Conservation (phyloP, 92 coral and sea anemone species). For the Desmophyllum pertusum region DNA sequence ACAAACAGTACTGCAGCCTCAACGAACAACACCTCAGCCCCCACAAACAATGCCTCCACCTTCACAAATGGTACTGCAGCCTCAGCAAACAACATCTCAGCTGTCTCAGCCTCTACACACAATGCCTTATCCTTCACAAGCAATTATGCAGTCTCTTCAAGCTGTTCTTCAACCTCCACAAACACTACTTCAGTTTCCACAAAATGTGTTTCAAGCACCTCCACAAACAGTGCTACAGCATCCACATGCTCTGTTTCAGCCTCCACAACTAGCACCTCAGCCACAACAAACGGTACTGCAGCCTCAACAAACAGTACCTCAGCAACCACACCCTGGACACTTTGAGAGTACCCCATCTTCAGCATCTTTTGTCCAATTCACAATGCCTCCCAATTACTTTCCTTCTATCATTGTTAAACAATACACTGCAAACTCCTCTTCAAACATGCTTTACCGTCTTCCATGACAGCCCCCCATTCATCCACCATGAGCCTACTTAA, state of each 20-base stretch:
- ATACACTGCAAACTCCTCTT: constrained; percentile 13
- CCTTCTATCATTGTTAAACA: constrained; percentile 23
- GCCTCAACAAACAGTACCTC: neutral
- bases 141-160: too few species aligned
- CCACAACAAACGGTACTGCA: neutral
- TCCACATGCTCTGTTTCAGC: constrained; percentile 1
- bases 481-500: constrained; percentile 26
- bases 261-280: neutral
- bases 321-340: constrained; percentile 1
- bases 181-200: neutral
- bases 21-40: neutral
- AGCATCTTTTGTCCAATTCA: constrained; percentile 19
- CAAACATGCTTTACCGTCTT: neutral
- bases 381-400: constrained; percentile 10
- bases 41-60: neutral
- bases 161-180: neutral
- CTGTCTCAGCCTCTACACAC: constrained; percentile 29
- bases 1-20: neutral
- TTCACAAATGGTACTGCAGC: neutral
- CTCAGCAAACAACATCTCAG: neutral
- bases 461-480: neutral
- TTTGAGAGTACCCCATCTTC: constrained; percentile 14
- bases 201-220: neutral
- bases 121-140: neutral
- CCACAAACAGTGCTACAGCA: neutral